These are phyloP conservation scores for Eupithecia inturbata DNA, from an alignment of 2,888 invertebrate species.

Conservation along the genomic window DNA sequence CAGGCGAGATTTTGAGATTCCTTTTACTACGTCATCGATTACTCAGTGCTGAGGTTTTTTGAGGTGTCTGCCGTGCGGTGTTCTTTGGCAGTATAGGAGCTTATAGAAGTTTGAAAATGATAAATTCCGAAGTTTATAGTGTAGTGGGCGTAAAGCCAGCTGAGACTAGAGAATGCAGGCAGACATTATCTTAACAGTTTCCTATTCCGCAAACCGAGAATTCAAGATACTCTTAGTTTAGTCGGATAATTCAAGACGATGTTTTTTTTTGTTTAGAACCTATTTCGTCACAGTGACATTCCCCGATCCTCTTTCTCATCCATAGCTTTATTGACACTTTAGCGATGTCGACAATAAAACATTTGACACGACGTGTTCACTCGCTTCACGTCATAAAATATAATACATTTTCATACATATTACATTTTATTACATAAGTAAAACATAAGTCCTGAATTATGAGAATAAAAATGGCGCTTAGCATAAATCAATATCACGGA, in stretches of 20 bases:
- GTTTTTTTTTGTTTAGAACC: neutral
- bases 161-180: neutral
- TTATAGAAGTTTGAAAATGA: neutral
- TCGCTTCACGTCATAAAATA: conserved; percentile 25
- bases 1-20: conserved; percentile 30
- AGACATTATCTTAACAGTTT: neutral
- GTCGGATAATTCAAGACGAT: neutral
- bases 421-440: conserved; percentile 14
- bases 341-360: conserved; percentile 19
- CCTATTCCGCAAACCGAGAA: neutral
- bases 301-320: conserved; percentile 3
- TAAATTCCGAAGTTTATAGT: conserved; percentile 4
- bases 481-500: conserved; percentile 32
- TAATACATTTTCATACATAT: conserved; percentile 18
- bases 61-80: neutral
- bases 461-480: conserved; percentile 24
- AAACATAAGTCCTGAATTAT: conserved; percentile 24
- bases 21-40: conserved; percentile 34
- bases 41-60: conserved; percentile 14
- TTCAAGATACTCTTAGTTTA: neutral
- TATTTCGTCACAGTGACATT: neutral
- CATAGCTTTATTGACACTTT: conserved; percentile 11
- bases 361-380: conserved; percentile 15
- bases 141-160: neutral
- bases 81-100: neutral